Evolutionary conservation across 2,113 vertebrate species (phyloP).

Genomic region (Anthoscopus minutus): DNA sequence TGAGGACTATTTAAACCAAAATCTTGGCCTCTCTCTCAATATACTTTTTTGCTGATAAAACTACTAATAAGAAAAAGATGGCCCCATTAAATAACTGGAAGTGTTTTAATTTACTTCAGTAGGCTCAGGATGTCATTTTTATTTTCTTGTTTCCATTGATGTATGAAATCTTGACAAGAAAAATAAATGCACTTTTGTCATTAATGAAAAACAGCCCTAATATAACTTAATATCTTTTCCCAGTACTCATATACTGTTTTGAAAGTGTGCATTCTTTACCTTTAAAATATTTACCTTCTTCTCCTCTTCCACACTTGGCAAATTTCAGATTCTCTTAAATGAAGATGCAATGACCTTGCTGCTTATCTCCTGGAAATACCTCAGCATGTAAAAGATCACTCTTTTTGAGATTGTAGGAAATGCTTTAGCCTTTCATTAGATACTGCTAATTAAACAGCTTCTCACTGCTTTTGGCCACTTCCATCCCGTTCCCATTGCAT

Average conservation of each 20-base stretch:
- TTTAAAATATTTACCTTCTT: not conserved
- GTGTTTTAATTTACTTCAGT: not conserved
- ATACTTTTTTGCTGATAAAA: not conserved
- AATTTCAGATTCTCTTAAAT: not conserved
- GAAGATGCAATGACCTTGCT: not conserved
- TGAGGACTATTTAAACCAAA: not conserved
- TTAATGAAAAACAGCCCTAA: not conserved
- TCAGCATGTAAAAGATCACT: not conserved
- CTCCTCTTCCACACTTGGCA: not conserved
- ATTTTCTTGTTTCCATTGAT: not conserved
- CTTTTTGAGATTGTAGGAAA: accelerated
- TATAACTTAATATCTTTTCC: not conserved
- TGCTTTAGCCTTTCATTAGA: not conserved
- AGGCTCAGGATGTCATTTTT: not conserved
- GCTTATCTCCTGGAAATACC: not conserved
- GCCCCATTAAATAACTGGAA: not conserved
- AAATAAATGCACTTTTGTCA: not conserved
- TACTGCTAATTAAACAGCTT: not conserved
- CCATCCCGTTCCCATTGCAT: not conserved
- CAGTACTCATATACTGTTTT: not conserved
- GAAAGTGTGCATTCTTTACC: not conserved
- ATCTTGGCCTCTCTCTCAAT: not conserved
- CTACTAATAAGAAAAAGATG: not conserved
- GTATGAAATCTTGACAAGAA: not conserved
- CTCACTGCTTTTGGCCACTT: not conserved